Percentiles rank a stretch among this genome's conserved stretches.
These are phyloP conservation scores for Dryocosmus kuriphilus DNA, from an alignment of 2,888 invertebrate genomes.

Conservation along the genomic window DNA sequence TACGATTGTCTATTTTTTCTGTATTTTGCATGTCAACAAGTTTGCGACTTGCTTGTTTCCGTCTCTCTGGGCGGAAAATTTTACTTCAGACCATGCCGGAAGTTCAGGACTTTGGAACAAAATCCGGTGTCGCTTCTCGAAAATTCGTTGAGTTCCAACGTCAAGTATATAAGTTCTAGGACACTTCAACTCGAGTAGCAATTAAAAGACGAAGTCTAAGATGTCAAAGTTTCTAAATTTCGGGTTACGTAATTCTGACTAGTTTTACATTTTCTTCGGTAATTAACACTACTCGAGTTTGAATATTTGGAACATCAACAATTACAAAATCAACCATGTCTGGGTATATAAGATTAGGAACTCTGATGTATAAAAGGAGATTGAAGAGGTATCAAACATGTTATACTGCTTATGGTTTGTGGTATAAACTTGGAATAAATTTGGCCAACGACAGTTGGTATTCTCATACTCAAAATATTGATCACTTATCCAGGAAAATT, in stretches of 20 bases:
- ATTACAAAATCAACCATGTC: neutral
- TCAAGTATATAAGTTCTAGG: constrained; percentile 5
- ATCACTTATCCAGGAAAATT: neutral
- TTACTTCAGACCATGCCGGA: constrained; percentile 50
- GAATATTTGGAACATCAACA: constrained; percentile 14
- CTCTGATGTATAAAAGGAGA: neutral
- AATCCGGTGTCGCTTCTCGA: constrained; percentile 41
- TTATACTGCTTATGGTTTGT: neutral
- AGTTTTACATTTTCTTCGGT: neutral
- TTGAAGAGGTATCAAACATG: neutral
- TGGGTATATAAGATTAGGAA: neutral
- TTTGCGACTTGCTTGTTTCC: constrained; percentile 44
- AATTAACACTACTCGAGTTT: neutral
- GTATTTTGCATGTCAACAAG: constrained; percentile 43
- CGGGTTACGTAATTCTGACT: neutral
- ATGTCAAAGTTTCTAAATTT: neutral
- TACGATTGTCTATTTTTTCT: constrained; percentile 48
- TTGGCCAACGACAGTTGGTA: constrained; percentile 6
- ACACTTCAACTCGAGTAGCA: constrained; percentile 6
- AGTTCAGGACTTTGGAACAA: constrained; percentile 44
- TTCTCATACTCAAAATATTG: neutral
- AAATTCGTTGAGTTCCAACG: constrained; percentile 42
- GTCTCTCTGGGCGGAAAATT: constrained; percentile 45
- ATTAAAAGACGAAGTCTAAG: constrained; percentile 24
- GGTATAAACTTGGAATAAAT: neutral